Evolutionary conservation across 2,113 vertebrate species (phyloP).

Genomic region (Redunca redunca): DNA sequence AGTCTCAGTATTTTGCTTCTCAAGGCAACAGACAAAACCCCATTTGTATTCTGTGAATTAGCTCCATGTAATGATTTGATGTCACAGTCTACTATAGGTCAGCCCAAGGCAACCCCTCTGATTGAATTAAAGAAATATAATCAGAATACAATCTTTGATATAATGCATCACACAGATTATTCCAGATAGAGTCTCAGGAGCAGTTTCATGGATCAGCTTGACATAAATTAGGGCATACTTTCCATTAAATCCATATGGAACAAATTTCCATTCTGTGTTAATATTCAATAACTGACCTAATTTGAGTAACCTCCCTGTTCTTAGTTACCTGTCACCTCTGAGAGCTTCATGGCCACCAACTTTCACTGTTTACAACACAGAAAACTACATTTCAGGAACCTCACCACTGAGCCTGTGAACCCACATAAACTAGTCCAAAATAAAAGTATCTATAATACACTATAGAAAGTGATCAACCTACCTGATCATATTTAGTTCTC

Average conservation of each 20-base stretch:
- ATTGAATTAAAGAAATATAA: conserved; percentile 24
- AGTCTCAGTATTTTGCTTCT: background rate
- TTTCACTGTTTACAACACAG: background rate
- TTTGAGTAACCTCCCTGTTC: background rate
- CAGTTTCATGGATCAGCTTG: background rate
- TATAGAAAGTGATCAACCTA: background rate
- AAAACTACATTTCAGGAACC: background rate
- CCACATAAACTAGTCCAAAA: background rate
- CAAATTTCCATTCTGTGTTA: background rate
- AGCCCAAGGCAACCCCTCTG: background rate
- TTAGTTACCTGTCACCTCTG: background rate
- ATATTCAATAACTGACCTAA: background rate
- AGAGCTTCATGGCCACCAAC: background rate
- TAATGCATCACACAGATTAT: background rate
- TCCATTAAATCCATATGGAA: background rate
- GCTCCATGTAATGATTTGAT: background rate
- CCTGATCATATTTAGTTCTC: background rate
- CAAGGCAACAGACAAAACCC: background rate
- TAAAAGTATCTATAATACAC: background rate
- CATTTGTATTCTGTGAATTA: background rate
- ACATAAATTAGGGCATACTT: background rate
- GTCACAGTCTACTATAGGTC: background rate
- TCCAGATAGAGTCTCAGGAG: background rate
- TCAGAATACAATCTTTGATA: background rate
- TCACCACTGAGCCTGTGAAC: background rate